phyloP scores from a whole-genome alignment of 2,888 invertebrate species.

The Siphlonurus alternatus region DNA sequence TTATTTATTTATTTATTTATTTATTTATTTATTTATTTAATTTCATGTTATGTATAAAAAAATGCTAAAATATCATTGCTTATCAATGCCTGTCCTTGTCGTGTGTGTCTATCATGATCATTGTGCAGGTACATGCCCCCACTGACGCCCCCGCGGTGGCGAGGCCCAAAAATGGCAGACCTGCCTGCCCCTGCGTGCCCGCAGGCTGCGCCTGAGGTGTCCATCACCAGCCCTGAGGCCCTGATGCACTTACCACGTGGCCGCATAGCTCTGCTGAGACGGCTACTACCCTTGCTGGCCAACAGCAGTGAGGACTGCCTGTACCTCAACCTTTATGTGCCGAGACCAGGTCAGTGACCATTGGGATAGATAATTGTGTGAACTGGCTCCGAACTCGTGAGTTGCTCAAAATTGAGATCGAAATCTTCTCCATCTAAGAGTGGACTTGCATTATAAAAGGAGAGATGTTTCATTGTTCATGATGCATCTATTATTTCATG shows the following conservation, averaged over 20 bases:
- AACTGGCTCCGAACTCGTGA: no score
- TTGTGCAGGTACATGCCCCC: conserved; percentile 8
- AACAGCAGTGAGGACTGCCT: conserved; percentile 86
- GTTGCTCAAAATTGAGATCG: no score
- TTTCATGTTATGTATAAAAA: not conserved
- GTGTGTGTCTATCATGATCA: not conserved
- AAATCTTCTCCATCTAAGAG: no score
- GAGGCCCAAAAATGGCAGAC: conserved; percentile 8
- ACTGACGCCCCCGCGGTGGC: conserved; percentile 6
- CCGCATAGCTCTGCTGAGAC: conserved; percentile 53
- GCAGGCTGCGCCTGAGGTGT: not conserved
- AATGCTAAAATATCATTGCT: not conserved
- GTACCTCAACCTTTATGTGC: conserved; percentile 75
- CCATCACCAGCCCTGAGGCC: conserved; percentile 25
- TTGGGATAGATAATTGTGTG: no score
- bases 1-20: not conserved
- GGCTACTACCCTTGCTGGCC: conserved; percentile 47
- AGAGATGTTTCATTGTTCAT: no score
- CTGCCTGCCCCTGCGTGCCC: conserved; percentile 8
- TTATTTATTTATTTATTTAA: not conserved
- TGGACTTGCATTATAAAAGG: no score
- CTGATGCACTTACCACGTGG: conserved; percentile 58
- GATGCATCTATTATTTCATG: no score
- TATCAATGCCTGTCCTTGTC: not conserved
- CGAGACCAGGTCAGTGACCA: conserved; percentile 22